A percentile compares a stretch with the other conserved stretches of the same genome.
These are phyloP conservation scores for Pantala flavescens DNA, from an alignment of 1,140 invertebrate species.

Conservation along the genomic window DNA sequence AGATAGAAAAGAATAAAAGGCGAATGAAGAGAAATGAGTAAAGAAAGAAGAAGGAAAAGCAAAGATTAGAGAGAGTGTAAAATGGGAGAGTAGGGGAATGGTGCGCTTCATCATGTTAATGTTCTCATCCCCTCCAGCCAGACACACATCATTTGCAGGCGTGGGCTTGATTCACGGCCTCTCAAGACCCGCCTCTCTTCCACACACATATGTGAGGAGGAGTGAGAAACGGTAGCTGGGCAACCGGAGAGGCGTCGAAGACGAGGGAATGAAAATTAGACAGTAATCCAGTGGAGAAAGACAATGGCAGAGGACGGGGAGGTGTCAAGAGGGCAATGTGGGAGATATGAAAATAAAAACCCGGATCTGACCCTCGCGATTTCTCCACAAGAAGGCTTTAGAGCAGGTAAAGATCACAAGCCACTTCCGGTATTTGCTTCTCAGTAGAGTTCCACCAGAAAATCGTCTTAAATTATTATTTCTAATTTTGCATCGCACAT, in stretches of 20 bases:
- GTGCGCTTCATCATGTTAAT: neutral
- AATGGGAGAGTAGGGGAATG: neutral
- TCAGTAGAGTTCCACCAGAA: no score
- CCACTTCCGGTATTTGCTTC: no score
- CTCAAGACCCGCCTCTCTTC: neutral
- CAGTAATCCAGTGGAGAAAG: no score
- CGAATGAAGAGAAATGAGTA: neutral
- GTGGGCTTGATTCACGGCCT: slow-evolving; percentile 7
- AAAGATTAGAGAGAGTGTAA: neutral
- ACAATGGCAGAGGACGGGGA: no score
- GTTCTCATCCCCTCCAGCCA: neutral
- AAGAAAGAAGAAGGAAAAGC: neutral
- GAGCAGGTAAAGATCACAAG: no score
- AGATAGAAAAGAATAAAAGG: neutral
- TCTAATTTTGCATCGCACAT: no score
- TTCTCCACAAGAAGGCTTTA: no score
- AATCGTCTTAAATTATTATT: no score
- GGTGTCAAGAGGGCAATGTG: no score
- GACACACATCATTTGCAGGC: slow-evolving; percentile 3
- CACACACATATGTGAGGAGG: neutral
- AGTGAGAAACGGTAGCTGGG: neutral
- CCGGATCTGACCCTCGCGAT: no score
- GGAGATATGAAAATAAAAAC: no score
- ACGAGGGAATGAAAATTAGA: neutral
- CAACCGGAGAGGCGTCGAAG: neutral